Evolutionary conservation across 2,888 invertebrate species (phyloP).

Genomic region (Dexiosoma caninum): DNA sequence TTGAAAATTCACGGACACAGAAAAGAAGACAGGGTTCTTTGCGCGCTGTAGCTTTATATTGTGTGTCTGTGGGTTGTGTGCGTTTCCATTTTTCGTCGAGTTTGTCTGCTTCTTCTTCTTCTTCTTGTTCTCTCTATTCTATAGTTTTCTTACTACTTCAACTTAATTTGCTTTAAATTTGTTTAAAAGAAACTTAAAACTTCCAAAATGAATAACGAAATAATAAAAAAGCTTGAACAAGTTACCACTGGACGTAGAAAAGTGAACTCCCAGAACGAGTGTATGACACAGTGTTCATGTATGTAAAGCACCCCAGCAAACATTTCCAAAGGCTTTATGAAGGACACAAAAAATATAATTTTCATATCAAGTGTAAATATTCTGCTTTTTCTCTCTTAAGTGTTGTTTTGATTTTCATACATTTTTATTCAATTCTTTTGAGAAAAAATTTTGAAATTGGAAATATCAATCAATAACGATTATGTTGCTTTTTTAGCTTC

Average conservation of each 20-base stretch:
- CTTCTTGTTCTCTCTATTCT: constrained; percentile 22
- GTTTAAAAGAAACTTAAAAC: constrained; percentile 41
- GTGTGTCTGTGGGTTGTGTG: neutral
- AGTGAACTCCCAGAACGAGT: neutral
- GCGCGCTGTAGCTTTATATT: neutral
- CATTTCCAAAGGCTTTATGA: neutral
- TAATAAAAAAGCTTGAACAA: constrained; percentile 31
- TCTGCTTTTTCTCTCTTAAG: no score
- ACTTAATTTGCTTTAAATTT: constrained; percentile 40
- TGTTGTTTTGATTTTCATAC: no score
- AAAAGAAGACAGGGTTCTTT: constrained; percentile 46
- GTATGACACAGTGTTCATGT: constrained; percentile 22
- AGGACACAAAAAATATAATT: no score
- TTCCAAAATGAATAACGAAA: constrained; percentile 30
- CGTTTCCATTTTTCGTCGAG: neutral
- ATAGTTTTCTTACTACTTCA: constrained; percentile 48
- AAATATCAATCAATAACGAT: no score
- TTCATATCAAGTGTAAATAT: no score
- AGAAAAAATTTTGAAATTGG: no score
- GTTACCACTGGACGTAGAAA: constrained; percentile 40
- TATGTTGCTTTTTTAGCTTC: no score
- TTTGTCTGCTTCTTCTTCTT: neutral
- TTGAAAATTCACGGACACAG: constrained; percentile 48
- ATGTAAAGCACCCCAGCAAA: constrained; percentile 27
- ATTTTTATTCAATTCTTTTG: no score